Evolutionary conservation across 1,140 invertebrate genomes (phyloP), one percentile per base, ranked within the genome.

Genomic region (Ceratosolen fusciceps): DNA sequence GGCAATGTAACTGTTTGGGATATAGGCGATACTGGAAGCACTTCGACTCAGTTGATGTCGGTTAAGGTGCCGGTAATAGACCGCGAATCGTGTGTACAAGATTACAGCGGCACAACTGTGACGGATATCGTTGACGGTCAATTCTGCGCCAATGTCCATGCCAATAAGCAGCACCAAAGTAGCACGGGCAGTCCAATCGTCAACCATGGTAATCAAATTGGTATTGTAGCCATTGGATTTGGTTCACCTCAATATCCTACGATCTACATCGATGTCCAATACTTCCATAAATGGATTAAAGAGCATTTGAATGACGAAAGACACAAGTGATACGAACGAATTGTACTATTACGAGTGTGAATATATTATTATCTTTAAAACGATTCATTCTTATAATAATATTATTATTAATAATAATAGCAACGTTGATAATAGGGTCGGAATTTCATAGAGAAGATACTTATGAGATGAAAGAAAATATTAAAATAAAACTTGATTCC

Each of bases 201-300:
- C 21, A 47, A 49, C 8, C 14, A 62, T 67, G 56, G 52, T 49
- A 0, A 24, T 8, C 43, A 49, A 49, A n/a, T 39, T 10, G 60
- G 74, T n/a, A 29, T 75, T 21, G 56, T 62, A 16, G 29, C 37
- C 0, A 29, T 24, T 49, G 43, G 26, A 37, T 67, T 60, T 7
- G 74, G 26, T 19, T 1, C 21, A n/a, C 37, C 56, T 1, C 0
- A 49, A 1, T 31, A 31, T 34, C 74, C 74, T 49, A 39, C 37
- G 21, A 58, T 37, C 43, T 75, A 49, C 16, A 39, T 37, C 9
- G 60, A 75, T 31, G 29, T 75, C 10, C 43, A 19, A 3, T 47
- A 29, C 14, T 75, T 5, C 9, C 9, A 9, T 9, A n/a, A 62
- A 0, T 75, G 74, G 58, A 75, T 65, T 87, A 90, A 12, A 88